Evolutionary conservation across 2,113 vertebrate species (phyloP).

Genomic region (Tetrax tetrax): DNA sequence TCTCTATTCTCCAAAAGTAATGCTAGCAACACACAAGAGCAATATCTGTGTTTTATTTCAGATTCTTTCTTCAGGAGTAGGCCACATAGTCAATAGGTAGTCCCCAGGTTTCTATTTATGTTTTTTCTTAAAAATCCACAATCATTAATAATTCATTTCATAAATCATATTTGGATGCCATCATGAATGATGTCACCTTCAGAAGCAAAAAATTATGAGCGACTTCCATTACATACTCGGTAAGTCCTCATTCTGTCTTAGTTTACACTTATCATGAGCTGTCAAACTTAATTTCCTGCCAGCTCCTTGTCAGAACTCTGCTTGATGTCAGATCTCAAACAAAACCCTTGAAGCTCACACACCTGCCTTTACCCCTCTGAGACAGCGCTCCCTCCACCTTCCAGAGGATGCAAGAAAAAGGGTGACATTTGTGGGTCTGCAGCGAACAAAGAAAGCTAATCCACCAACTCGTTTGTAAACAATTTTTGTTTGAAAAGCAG

Average conservation of each 20-base stretch:
- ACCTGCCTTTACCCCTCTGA: background rate
- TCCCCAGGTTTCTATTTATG: background rate
- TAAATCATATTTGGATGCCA: constrained; percentile 31
- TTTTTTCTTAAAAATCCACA: constrained; percentile 6
- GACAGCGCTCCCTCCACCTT: background rate
- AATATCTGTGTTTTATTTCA: background rate
- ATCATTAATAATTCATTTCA: constrained; percentile 55
- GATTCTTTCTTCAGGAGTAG: background rate
- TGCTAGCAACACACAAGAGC: background rate
- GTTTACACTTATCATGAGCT: background rate
- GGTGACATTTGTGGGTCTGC: background rate
- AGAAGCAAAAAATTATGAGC: background rate
- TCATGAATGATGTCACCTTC: constrained; percentile 37
- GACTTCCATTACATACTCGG: background rate
- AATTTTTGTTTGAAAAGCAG: constrained; percentile 49
- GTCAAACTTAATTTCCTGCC: constrained; percentile 56
- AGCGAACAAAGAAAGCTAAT: background rate
- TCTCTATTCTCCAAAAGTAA: background rate
- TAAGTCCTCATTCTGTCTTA: constrained; percentile 69
- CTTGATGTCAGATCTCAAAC: constrained; percentile 37
- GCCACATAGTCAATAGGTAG: background rate
- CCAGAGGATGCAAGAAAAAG: background rate
- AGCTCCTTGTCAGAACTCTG: constrained; percentile 49
- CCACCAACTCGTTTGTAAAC: constrained; percentile 15
- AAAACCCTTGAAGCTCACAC: background rate